Base-by-base conservation (phyloP, 2,797 vertebrate species). In the Myotis pilosus region DNA sequence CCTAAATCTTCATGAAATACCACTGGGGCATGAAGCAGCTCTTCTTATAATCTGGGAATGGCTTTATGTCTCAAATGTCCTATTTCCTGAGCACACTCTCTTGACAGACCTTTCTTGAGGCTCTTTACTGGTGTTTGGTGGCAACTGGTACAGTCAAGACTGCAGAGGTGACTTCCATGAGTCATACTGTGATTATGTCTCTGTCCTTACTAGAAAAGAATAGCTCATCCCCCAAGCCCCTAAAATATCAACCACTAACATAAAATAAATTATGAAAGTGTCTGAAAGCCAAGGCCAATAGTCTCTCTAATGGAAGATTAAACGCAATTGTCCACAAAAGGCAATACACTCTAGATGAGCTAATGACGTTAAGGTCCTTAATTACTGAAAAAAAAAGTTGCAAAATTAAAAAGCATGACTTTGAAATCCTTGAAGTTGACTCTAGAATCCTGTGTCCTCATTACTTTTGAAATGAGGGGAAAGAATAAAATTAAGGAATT, bases 391-490 rank as follows among this genome's bases (percentile, higher is more conserved):
- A 72, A 72, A 78, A 84, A n/a, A 13, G 74, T 76, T 28, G 33
- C 60, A 68, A 79, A 53, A 71, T 83, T 87, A 57, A 79, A 94
- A 84, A 83, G 16, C 28, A 38, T 44, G 49, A 12, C 72, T 57
- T 36, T 89, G 66, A 44, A 84, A 87, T 89, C 71, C 79, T 78
- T 53, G 62, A 89, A 51, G 57, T 62, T 79, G 55, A 72, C 36
- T 38, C 44, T 51, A 33, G 41, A 90, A 22, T 51, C 55, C 47
- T 57, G 3, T 41, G 23, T 90, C 87, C 36, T 53, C 25, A 36
- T 90, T 78, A 41, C 17, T 85, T 96, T 94, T 87, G 53, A 93
- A 84, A 84, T 89, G 47, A 94, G 15, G 30, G 38, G 66, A 92
- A 80, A 84, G 25, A 62, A 19, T 55, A 57, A 66, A 44, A 87